Evolutionary conservation across 1,140 invertebrate species (phyloP), one percentile per base, ranked within the genome.

Genomic region (Plectrocnemia conspersa): DNA sequence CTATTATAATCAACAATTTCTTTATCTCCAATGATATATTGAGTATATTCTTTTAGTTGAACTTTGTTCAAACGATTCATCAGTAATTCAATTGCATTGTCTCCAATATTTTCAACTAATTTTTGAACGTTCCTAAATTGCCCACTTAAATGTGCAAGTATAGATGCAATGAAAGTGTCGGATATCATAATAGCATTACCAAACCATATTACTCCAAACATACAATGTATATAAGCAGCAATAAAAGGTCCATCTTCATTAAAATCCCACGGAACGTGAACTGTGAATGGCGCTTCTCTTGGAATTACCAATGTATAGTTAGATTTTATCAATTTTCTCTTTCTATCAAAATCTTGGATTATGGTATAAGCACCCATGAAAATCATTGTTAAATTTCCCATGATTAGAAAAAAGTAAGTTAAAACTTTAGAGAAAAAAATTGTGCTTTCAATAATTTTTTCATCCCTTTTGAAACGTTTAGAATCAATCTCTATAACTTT

Each of bases 161-260:
- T 48, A 2, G 58, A 60, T 1, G 58, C 58, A n/a, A 60, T 52
- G 53, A 60, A 47, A 7, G 54, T 60, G 27, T 60, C 58, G 35
- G 44, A 47, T 1, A 56, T 56, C 5, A 60, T 60, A 2, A 60
- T 24, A 16, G 49, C 48, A n/a, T 19, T 52, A 10, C 41, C 42
- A 23, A 56, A 33, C 58, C 58, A 60, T 21, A 41, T 48, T 44
- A 56, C 56, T 23, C 53, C 49, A 7, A 52, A 27, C 9, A 56
- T 35, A 21, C 46, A 56, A 38, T 41, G 56, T 13, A 56, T 23
- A 40, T 48, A 60, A 0, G 33, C 58, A 36, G 35, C 48, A 23
- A 32, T 10, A 21, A 35, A 56, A 7, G 41, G 25, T 5, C 29
- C 19, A 47, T 56, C 44, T 2, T 56, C 36, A 15, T 23, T 29